Evolutionary conservation across 1,140 invertebrate genomes (phyloP), one percentile per base, ranked within the genome.

Genomic region (Choristoneura fumiferana): DNA sequence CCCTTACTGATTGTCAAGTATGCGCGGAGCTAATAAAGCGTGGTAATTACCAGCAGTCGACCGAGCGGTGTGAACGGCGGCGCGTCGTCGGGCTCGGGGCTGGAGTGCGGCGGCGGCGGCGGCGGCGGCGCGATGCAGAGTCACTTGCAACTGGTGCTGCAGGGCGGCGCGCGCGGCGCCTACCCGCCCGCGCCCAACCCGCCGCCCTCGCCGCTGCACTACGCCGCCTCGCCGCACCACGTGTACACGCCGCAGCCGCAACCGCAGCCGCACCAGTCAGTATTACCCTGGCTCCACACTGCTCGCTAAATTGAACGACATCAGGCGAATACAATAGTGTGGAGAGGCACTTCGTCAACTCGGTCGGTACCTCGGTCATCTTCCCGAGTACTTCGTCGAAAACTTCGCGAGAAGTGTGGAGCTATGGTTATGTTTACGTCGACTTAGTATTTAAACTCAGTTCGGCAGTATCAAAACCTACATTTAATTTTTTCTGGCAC

Each of bases 131-230:
- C 43, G 52, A 60, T 34, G 12, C 74, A 81, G 58, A 87, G 81
- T 63, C 84, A 88, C 71, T 67, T 89, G 65, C 84, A 88, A 75
- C 78, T 84, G 74, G 84, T 89, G 71, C 72, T 90, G 72, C 84
- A 86, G 69, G 75, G 80, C 58, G 73, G 62, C 22, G 63, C 63
- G 54, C 78, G 75, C 55, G 54, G 62, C 55, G 49, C 71, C 49
- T 83, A 84, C 73, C 78, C 75, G 49, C 74, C 71, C 17, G 64
- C 69, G 22, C 59, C 69, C 15, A 57, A 69, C 56, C 70, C 78
- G 29, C 60, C 75, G 37, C 71, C 73, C 37, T 64, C 54, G 9
- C 61, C 60, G 45, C 57, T 72, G 57, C 81, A 81, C 62, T 81
- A 84, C 67, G 66, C 65, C 53, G 63, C 69, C 36, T 62, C 79